phyloP scores from a whole-genome alignment of 2,797 vertebrate species.

The Myotis planiceps region DNA sequence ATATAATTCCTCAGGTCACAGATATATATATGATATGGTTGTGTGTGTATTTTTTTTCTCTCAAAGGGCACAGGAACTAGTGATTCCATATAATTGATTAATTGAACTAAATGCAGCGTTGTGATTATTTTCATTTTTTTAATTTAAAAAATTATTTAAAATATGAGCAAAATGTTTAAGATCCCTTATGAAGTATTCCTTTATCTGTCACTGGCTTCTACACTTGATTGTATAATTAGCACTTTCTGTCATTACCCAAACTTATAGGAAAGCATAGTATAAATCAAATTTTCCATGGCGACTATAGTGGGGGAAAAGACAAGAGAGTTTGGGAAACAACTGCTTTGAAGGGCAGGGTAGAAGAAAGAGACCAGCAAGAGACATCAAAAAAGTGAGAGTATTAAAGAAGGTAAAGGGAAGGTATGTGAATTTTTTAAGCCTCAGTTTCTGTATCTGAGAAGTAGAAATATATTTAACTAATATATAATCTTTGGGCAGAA shows the following conservation, averaged over 20 bases:
- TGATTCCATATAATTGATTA: background rate
- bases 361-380: background rate
- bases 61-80: background rate
- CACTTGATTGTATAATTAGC: background rate
- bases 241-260: background rate
- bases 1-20: background rate
- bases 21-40: background rate
- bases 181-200: background rate
- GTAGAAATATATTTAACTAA: background rate
- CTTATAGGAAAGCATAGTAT: background rate
- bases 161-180: background rate
- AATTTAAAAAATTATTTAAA: background rate
- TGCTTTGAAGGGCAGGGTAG: background rate
- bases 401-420: background rate
- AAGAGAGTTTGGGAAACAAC: background rate
- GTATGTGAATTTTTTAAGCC: background rate
- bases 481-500: background rate
- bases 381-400: background rate
- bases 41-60: background rate
- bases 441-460: background rate
- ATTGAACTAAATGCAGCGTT: background rate
- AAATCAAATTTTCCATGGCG: background rate
- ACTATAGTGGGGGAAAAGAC: background rate
- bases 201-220: background rate
- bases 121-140: background rate